Evolutionary conservation across 2,113 vertebrate species (phyloP), one percentile per base, ranked within the genome.

Genomic region (Cichladusa arquata): DNA sequence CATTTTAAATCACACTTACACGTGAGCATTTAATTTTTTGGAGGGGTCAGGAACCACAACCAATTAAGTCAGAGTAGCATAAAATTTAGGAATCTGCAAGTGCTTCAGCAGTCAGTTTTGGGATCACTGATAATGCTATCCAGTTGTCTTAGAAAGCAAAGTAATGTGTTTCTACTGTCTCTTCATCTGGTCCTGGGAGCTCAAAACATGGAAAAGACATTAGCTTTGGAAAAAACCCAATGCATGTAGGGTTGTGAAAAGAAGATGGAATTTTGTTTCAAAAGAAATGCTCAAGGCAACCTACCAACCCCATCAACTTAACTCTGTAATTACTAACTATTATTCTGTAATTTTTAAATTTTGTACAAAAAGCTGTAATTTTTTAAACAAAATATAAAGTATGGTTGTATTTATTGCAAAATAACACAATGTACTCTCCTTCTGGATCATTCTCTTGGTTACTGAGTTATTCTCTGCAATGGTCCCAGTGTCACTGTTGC

Each of bases 381-480:
- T 76, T 72, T 73, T 60, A 44, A 86, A 81, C 16, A 58, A 84
- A 65, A 34, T 56, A 50, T 62, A 69, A 95, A 73, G 17, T 54
- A 56, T 44, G 26, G 70, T 74, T 78, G 77, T 67, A 54, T 89
- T 79, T 65, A 89, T 81, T 97, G 92, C 86, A 95, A 93, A 98
- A 92, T 76, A 94, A 94, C 82, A 93, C 76, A 80, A 42, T 6
- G 69, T 38, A 86, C 28, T 56, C 76, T 90, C 90, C 88, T 79
- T 90, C 73, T 73, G 83, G 73, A 86, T 90, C 69, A 48, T 58
- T 92, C 73, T 81, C 76, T 87, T 36, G 81, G 90, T 95, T 97
- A 94, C 77, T 66, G 80, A 94, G 58, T 82, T 88, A 94, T 78
- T 88, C 82, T 36, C 86, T 97, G 91, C 72, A 90, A 86, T 58